These are phyloP conservation scores for Lagocephalus sceleratus DNA, from an alignment of 2,797 vertebrate species.

Conservation along the genomic window DNA sequence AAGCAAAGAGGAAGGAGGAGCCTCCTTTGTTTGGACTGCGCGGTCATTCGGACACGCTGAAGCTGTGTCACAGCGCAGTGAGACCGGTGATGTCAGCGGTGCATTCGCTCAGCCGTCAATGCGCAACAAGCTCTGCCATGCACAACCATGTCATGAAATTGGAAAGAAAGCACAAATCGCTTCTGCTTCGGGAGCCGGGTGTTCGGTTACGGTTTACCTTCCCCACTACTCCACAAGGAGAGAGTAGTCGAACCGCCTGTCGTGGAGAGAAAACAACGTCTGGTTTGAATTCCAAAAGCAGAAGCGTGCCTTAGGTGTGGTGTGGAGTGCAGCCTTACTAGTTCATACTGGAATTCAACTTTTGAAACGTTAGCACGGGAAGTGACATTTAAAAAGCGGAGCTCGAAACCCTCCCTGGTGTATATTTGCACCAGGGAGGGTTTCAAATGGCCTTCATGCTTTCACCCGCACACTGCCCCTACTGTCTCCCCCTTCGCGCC, in stretches of 20 bases:
- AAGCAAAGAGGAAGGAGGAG: constrained; percentile 11
- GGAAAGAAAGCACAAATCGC: constrained; percentile 2
- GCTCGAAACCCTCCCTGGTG: neutral
- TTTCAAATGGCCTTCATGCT: constrained; percentile 45
- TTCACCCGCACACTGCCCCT: constrained; percentile 13
- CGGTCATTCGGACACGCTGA: constrained; percentile 13
- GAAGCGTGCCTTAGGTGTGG: neutral
- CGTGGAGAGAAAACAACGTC: constrained; percentile 49
- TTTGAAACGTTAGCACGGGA: constrained; percentile 62
- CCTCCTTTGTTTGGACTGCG: constrained; percentile 4
- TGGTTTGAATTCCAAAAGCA: constrained; percentile 32
- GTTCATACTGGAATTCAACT: neutral
- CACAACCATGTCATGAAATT: constrained; percentile 20
- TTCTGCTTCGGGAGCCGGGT: constrained; percentile 6
- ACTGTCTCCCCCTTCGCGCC: constrained; percentile 5
- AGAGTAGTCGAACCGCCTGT: constrained; percentile 72
- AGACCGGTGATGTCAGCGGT: neutral
- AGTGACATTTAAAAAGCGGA: constrained; percentile 38
- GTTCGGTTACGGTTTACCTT: constrained; percentile 68
- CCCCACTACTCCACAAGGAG: constrained; percentile 68
- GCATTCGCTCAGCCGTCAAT: constrained; percentile 6
- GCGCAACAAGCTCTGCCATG: constrained; percentile 41
- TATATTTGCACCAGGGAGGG: constrained; percentile 48
- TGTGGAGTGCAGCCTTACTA: neutral
- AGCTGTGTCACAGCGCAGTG: neutral